Evolutionary conservation across 2,113 vertebrate genomes (phyloP), one percentile per base, ranked within the genome.

Genomic region (Elanus axillaris): DNA sequence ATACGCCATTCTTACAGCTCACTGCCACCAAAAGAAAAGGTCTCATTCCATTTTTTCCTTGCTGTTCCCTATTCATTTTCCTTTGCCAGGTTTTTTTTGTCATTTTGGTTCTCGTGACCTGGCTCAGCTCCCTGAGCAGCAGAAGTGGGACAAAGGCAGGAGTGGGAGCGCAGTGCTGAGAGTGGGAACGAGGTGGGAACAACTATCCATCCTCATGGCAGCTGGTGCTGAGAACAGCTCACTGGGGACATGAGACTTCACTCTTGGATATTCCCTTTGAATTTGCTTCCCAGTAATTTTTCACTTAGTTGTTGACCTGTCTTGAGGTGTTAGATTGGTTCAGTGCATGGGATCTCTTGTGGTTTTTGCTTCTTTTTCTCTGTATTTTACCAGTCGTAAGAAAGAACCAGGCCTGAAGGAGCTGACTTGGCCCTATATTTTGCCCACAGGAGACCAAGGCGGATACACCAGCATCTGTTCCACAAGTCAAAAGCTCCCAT

Each of bases 1-100:
- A 64, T 82, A 93, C 94, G 45, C 58, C 87, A 50, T 96, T 90
- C 77, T 96, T 94, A 76, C 96, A 96, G 81, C 94, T 96, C 77
- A 42, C 81, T 94, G 77, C 72, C 69, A 92, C 90, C 63, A 79
- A 96, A 97, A 95, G 94, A 92, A 97, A 56, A 23, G 62, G 48
- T 76, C 53, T 89, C 6, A 8, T 67, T 90, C 62, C 7, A 9
- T 47, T 91, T 89, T 74, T 82, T 22, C 42, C 42, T 74, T 36
- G 11, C 56, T 75, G 23, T 79, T 82, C 32, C 31, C n/a, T 72
- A 76, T 90, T 90, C 9, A 64, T 89, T 93, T 91, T 89, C 74
- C 31, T 90, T 95, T 94, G 71, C 73, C 31, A 69, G 40, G 34
- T 90, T 94, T 25, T 85, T 92, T 94, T 96, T 97, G 56, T 94